Evolutionary conservation across 2,797 vertebrate species (phyloP), one percentile per base, ranked within the genome.

Genomic region (Cheirogaleus major): DNA sequence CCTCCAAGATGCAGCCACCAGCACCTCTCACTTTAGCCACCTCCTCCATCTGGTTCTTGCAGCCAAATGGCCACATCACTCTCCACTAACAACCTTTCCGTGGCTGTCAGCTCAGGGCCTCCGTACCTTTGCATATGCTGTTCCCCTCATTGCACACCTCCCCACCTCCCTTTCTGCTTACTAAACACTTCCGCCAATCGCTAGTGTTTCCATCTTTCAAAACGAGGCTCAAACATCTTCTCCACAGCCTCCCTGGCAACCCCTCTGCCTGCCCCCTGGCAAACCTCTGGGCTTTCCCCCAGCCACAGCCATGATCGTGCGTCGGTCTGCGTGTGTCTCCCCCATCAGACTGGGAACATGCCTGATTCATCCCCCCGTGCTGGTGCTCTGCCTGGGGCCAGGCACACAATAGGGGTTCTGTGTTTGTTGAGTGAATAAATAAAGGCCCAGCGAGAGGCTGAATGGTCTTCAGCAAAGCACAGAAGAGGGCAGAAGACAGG

Each of bases 381-480:
- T 0, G 22, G 10, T 7, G 8, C 38, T 76, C 78, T 59, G 27
- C 14, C 38, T 2, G 3, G 48, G 86, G 30, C 38, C 59, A 52
- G 65, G 23, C 27, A 52, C 48, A 15, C 25, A 30, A 7, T 1
- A 88, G 20, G n/a, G 14, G 22, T 7, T 65, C 75, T 41, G 63
- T 25, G 38, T 50, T 85, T 83, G 69, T 41, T 78, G 88, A 89
- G 20, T 84, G 78, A 78, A 69, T 48, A 35, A 78, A 32, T 61
- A 59, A 59, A 61, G 4, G 15, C 50, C 88, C 73, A 63, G 18
- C 20, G 61, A 82, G 59, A 84, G 41, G 1, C 76, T 61, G 41
- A 17, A 38, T 55, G 52, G 11, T 48, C 59, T 94, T 84, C 41
- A 4, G 13, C 41, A 52, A 52, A 80, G 25, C 27, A 2, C 2